Evolutionary conservation across 2,888 invertebrate species (phyloP), one percentile per base, ranked within the genome.

Genomic region (Chaitophorus viminalis): DNA sequence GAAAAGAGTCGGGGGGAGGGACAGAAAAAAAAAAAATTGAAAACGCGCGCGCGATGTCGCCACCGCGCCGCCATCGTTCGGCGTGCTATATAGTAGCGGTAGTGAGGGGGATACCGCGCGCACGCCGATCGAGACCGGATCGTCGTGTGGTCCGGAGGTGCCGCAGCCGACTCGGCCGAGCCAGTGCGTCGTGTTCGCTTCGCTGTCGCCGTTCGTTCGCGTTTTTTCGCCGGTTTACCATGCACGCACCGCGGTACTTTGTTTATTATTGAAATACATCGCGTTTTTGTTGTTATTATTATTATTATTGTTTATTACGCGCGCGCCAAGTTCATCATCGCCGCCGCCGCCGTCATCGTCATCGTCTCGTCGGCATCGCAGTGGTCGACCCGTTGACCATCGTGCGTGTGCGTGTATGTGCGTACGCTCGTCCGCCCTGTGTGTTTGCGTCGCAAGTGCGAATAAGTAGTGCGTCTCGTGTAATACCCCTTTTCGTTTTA

Each of bases 111-210:
- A 77, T 70, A 52, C 84, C 54, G 86, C 88, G 83, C 88, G 72
- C 76, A 85, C 89, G 85, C 81, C 89, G 82, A 89, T 74, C 65
- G 77, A 78, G 88, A 86, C 81, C 85, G 68, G 82, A 85, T 88
- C 85, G 84, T 31, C 72, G 85, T 85, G 88, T 77, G 82, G 89
- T 85, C 84, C 89, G 81, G 84, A 81, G 84, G 88, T 88, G 79
- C 89, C 83, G 84, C 52, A 39, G 88, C 88, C 60, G 85, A 52
- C 75, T 46, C 46, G 46, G 81, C 82, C 82, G 77, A 46, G 77
- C 68, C 85, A 87, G 87, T 87, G 79, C 74, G 87, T 87, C 87
- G 85, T 76, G 89, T 84, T 89, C 89, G 78, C 88, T 89, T 77
- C 87, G 83, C 84, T 88, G 84, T 88, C 87, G 81, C 82, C 87